Base-by-base conservation (phyloP, 2,888 invertebrate genomes). In the Argyresthia albistria region DNA sequence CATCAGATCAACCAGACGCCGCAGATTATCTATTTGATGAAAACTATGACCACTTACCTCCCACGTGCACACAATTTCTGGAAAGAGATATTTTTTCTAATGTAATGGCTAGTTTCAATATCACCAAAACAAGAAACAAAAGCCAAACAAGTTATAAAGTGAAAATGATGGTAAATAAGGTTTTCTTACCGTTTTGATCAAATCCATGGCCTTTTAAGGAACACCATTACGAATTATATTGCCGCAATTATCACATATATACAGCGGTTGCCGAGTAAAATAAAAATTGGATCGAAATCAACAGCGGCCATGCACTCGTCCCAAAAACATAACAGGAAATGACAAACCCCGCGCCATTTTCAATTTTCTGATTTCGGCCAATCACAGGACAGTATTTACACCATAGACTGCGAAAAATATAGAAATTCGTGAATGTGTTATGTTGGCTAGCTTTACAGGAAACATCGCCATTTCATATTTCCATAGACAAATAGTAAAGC, bases 81-180 rank as follows among this genome's bases (percentile, higher is more conserved):
- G 77, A 88, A 88, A 88, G 80, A 88, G 87, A 88, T 80, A 86
- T 88, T 86, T 86, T 84, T 82, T 83, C 86, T 82, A 82, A 87
- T 84, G 81, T 86, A 88, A 87, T 88, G 88, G 86, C 87, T 79
- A 87, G 86, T 86, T 86, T 81, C 84, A 83, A 83, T 78, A 83
- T 84, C 80, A 87, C 82, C 88, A 88, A 86, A 88, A 88, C 87
- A 88, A 87, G 87, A 86, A 88, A 88, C 87, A 87, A 86, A 87
- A 86, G 86, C 84, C 83, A 87, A 87, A 87, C 84, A 81, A 76
- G 76, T 76, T 74, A 70, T 65, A 66, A 64, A 69, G 65, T 64
- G 66, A 63, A 68, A 65, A 69, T 68, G 71, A 69, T 65, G 69
- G 60, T 69, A 73, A 62, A 73, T 25, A 71, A 62, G 60, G 56